Percentiles rank a stretch among this genome's conserved stretches.
These are phyloP conservation scores for Marisa cornuarietis DNA, from an alignment of 1,140 invertebrate species.

Conservation along the genomic window DNA sequence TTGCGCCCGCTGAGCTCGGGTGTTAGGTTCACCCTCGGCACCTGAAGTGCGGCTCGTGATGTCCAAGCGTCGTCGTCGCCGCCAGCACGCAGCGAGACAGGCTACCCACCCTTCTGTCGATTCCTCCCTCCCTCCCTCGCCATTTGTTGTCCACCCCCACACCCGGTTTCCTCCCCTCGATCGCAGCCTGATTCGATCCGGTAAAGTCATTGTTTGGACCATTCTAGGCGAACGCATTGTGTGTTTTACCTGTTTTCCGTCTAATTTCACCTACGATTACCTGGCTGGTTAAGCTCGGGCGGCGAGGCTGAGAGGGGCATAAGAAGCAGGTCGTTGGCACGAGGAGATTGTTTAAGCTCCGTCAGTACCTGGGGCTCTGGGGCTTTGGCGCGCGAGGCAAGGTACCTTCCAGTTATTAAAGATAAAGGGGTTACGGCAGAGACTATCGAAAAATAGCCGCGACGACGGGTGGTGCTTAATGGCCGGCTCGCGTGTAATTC, in stretches of 20 bases:
- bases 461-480: conserved; percentile 24
- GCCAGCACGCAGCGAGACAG: too few relatives aligned
- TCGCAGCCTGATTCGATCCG: background rate
- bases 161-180: background rate
- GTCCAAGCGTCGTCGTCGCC: too few relatives aligned
- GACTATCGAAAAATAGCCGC: background rate
- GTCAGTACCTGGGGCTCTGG: conserved; percentile 1
- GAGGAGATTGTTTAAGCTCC: background rate
- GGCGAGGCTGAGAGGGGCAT: background rate
- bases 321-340: background rate
- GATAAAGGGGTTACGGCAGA: conserved; percentile 13
- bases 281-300: background rate
- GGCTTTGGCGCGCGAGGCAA: conserved; percentile 3
- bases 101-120: background rate
- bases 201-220: background rate
- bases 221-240: too few relatives aligned
- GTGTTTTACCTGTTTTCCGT: background rate
- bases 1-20: too few relatives aligned
- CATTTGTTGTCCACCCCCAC: background rate
- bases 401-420: conserved; percentile 24
- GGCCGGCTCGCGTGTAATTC: conserved; percentile 23
- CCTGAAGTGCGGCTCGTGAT: too few relatives aligned
- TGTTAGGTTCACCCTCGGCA: too few relatives aligned
- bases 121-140: background rate
- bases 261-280: conserved; percentile 7